A percentile compares a stretch with the other conserved stretches of the same genome.
These are phyloP conservation scores for Pemphredon lugubris DNA, from an alignment of 2,888 invertebrate genomes.

Conservation along the genomic window DNA sequence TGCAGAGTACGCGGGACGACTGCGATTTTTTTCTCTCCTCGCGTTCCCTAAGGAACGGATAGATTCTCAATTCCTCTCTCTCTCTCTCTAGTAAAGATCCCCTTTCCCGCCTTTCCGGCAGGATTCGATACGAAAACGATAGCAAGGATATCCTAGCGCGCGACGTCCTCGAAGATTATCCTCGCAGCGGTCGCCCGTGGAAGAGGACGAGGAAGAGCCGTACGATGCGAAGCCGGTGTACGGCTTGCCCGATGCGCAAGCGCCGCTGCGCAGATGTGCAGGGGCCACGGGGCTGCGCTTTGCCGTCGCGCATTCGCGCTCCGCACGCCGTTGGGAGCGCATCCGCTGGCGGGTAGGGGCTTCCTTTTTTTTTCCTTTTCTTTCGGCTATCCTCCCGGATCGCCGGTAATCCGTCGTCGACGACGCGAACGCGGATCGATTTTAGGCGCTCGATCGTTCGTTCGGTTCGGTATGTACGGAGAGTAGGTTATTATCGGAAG, in stretches of 20 bases:
- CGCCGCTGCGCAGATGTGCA: constrained; percentile 50
- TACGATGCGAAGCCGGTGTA: constrained; percentile 27
- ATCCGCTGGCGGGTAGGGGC: constrained; percentile 6
- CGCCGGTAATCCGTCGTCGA: neutral
- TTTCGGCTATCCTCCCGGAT: neutral
- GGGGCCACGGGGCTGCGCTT: constrained; percentile 40
- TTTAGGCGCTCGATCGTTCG: too few species aligned
- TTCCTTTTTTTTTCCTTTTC: neutral
- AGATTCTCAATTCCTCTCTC: too few species aligned
- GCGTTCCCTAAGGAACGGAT: too few species aligned
- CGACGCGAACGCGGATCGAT: too few species aligned
- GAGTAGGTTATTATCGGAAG: too few species aligned
- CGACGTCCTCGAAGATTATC: constrained; percentile 39
- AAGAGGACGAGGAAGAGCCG: constrained; percentile 46
- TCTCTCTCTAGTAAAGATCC: neutral
- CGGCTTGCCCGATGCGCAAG: constrained; percentile 56
- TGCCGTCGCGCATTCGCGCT: constrained; percentile 61
- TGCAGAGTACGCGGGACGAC: neutral
- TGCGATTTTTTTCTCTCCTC: too few species aligned
- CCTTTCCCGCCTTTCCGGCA: neutral
- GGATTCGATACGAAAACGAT: too few species aligned
- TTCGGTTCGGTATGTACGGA: too few species aligned
- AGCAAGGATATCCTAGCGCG: too few species aligned
- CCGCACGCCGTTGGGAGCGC: constrained; percentile 58
- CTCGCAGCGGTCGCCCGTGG: constrained; percentile 15